These are phyloP conservation scores for Drosophila limbata DNA, from an alignment of 2,888 invertebrate species.

Conservation along the genomic window DNA sequence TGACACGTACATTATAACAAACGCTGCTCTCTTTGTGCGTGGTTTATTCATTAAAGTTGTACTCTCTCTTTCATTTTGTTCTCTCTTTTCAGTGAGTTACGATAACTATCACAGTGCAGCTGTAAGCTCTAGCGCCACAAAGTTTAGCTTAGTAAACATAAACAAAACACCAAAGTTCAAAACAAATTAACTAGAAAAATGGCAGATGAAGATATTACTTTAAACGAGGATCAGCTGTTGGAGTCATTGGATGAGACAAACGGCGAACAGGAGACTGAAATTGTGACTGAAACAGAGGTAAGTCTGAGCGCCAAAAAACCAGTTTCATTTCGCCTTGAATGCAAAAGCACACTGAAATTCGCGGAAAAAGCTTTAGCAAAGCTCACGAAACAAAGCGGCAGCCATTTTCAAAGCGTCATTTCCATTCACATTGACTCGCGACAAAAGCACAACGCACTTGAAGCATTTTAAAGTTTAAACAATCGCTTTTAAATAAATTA, in stretches of 20 bases:
- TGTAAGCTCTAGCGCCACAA: slow-evolving; percentile 58
- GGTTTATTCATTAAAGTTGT: slow-evolving; percentile 24
- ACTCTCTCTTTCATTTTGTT: slow-evolving; percentile 15
- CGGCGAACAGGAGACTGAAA: slow-evolving; percentile 85
- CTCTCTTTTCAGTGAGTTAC: slow-evolving; percentile 46
- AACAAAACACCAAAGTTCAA: slow-evolving; percentile 59
- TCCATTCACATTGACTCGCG: slow-evolving; percentile 30
- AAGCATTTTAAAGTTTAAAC: slow-evolving; percentile 12
- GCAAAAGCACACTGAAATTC: slow-evolving; percentile 50
- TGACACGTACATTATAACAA: slow-evolving; percentile 23
- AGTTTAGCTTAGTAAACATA: slow-evolving; percentile 51
- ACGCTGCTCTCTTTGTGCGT: slow-evolving; percentile 23
- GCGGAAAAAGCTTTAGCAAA: slow-evolving; percentile 67
- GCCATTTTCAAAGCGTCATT: slow-evolving; percentile 74
- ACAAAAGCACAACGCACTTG: slow-evolving; percentile 26
- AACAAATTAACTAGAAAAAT: slow-evolving; percentile 67
- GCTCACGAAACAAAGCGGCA: slow-evolving; percentile 61
- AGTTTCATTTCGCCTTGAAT: slow-evolving; percentile 60
- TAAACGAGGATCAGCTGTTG: slow-evolving; percentile 85
- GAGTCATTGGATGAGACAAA: slow-evolving; percentile 85
- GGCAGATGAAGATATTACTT: slow-evolving; percentile 86
- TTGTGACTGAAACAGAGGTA: slow-evolving; percentile 85
- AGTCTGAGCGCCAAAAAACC: slow-evolving; percentile 62
- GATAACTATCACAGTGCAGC: slow-evolving; percentile 44
- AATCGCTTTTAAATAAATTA: slow-evolving; percentile 7